phyloP scores from a whole-genome alignment of 2,888 invertebrate genomes.

The Sinelater perroti region DNA sequence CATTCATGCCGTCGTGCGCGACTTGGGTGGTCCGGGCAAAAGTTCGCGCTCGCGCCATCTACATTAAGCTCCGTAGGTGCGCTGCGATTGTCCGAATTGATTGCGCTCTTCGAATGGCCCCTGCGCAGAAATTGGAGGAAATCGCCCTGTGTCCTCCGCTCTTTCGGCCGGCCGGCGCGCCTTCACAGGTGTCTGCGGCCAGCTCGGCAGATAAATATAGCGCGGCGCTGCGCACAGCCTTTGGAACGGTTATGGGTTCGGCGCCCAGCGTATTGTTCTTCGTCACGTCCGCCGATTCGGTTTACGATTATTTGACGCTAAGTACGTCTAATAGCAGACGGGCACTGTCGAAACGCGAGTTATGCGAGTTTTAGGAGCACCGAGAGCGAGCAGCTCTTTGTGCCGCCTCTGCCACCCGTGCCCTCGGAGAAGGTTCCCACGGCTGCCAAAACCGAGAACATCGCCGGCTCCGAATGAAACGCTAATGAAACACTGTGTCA shows the following conservation, averaged over 20 bases:
- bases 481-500: no score
- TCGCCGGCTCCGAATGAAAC: no score
- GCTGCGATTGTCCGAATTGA: slow-evolving; percentile 25
- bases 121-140: slow-evolving; percentile 15
- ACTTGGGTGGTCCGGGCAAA: slow-evolving; percentile 51
- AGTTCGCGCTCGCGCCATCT: slow-evolving; percentile 44
- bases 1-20: slow-evolving; percentile 54
- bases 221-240: slow-evolving; percentile 17
- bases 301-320: slow-evolving; percentile 34
- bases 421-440: no score
- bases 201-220: slow-evolving; percentile 28
- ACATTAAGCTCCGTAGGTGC: slow-evolving; percentile 42
- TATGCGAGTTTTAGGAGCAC: no score
- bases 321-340: slow-evolving; percentile 25
- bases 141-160: slow-evolving; percentile 1
- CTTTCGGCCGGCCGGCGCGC: no score
- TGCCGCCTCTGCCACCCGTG: no score
- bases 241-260: slow-evolving; percentile 33
- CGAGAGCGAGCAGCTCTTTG: no score
- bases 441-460: no score
- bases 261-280: slow-evolving; percentile 34
- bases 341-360: no score
- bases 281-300: slow-evolving; percentile 34
- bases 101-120: slow-evolving; percentile 14
- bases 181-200: slow-evolving; percentile 17